phyloP scores from a whole-genome alignment of 2,797 vertebrate genomes.

The Semaprochilodus insignis region DNA sequence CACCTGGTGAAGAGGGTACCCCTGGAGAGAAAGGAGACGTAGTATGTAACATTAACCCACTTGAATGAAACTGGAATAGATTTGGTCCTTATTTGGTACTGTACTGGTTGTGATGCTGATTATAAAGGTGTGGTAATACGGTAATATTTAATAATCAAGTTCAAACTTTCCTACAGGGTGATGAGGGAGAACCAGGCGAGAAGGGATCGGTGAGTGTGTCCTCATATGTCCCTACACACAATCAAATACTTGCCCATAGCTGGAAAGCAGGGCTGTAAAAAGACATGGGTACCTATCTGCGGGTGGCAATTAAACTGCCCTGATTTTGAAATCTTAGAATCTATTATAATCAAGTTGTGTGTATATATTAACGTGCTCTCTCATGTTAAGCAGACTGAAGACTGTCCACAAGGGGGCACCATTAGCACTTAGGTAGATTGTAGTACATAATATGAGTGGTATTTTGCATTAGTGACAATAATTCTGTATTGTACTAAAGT shows the following conservation, averaged over 20 bases:
- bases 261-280: neutral
- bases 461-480: neutral
- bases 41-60: conserved; percentile 76
- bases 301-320: neutral
- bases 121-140: neutral
- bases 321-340: neutral
- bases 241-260: neutral
- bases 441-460: neutral
- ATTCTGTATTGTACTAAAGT: too few species aligned
- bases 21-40: conserved; percentile 86
- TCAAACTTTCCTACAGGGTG: conserved; percentile 80
- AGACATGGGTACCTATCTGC: neutral
- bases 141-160: neutral
- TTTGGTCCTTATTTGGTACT: neutral
- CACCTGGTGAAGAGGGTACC: conserved; percentile 88
- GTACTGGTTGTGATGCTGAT: neutral
- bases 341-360: neutral
- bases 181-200: conserved; percentile 87
- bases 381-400: neutral
- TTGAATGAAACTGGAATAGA: neutral
- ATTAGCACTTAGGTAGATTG: neutral
- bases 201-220: conserved; percentile 91
- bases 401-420: neutral
- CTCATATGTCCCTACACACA: neutral
- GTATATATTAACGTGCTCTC: neutral